phyloP scores from a whole-genome alignment of 2,888 invertebrate genomes.

The Cheilosia scutellata region DNA sequence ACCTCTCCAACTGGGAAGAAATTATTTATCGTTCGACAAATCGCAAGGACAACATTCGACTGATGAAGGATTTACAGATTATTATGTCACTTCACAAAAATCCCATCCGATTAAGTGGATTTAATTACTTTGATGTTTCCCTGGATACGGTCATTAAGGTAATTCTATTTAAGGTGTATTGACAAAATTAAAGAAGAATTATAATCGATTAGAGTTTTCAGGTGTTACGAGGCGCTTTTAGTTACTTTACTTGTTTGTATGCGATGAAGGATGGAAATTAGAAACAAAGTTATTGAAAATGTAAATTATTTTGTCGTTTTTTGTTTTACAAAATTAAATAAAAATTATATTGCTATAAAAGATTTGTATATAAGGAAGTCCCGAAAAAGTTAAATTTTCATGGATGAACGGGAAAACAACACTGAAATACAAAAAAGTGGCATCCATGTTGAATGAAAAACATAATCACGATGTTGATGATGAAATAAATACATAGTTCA shows the following conservation, averaged over 20 bases:
- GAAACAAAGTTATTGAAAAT: not conserved
- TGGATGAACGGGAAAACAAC: no score
- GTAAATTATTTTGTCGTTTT: not conserved
- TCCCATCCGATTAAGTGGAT: slow-evolving; percentile 56
- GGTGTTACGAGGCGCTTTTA: slow-evolving; percentile 56
- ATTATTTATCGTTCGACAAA: slow-evolving; percentile 72
- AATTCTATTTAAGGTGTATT: not conserved
- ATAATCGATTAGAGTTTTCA: slow-evolving; percentile 10
- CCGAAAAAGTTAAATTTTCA: no score
- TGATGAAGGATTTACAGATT: slow-evolving; percentile 74
- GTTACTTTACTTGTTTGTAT: slow-evolving; percentile 55
- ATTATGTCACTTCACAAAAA: slow-evolving; percentile 47
- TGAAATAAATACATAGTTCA: no score
- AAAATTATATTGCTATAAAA: no score
- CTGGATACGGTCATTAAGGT: slow-evolving; percentile 34
- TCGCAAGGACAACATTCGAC: slow-evolving; percentile 64
- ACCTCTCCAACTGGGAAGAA: slow-evolving; percentile 77
- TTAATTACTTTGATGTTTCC: slow-evolving; percentile 41
- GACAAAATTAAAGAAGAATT: not conserved
- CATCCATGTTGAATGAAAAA: no score
- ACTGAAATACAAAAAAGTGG: no score
- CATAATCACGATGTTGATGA: no score
- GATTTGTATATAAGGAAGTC: no score
- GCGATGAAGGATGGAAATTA: slow-evolving; percentile 11
- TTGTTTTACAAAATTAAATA: no score